Evolutionary conservation across 1,140 invertebrate species (phyloP).

Genomic region (Calliphora vicina): DNA sequence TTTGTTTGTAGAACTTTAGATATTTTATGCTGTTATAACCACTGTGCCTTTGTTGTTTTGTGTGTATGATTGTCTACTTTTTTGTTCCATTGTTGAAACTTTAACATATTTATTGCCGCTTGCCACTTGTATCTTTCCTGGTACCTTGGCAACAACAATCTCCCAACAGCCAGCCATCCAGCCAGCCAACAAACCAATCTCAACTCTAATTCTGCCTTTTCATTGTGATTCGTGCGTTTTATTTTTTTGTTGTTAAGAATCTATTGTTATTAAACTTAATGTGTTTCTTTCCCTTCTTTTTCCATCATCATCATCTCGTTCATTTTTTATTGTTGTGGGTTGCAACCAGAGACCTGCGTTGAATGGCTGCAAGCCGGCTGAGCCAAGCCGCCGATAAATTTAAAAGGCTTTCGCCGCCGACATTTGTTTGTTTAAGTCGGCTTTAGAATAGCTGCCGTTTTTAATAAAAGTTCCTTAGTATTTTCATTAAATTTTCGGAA

Average conservation of each 20-base stretch:
- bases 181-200: not conserved
- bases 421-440: no score
- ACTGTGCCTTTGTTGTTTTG: not conserved
- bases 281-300: not conserved
- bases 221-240: not conserved
- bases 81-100: not conserved
- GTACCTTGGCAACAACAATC: not conserved
- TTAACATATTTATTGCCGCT: slow-evolving; percentile 13
- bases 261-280: not conserved
- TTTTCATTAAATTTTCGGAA: no score
- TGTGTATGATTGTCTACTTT: not conserved
- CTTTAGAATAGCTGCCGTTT: no score
- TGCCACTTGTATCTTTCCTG: slow-evolving; percentile 12
- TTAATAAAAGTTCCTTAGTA: no score
- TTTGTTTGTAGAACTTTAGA: no score
- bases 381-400: no score
- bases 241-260: not conserved
- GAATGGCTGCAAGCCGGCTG: no score
- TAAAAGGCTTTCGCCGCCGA: no score
- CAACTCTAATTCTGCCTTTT: not conserved
- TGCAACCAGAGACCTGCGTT: no score
- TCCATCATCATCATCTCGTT: not conserved
- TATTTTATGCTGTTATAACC: not conserved
- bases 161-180: not conserved
- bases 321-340: not conserved